A percentile compares a stretch with the other conserved stretches of the same genome.
phyloP scores from a whole-genome alignment of 2,797 vertebrate genomes.

The Arremon aurantiirostris region DNA sequence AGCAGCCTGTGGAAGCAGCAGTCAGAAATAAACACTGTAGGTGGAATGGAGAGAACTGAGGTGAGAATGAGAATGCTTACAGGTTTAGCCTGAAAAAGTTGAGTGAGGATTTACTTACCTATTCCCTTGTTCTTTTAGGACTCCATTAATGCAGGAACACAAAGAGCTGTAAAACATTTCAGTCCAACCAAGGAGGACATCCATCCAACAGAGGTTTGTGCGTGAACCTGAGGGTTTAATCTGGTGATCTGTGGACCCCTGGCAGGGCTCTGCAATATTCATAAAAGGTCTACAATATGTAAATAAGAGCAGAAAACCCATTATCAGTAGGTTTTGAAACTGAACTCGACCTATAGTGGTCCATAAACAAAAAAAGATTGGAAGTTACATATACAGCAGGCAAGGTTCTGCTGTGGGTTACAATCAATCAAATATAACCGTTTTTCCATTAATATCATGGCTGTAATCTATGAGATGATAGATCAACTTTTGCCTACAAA shows the following conservation, averaged over 20 bases:
- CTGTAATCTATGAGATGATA: not conserved
- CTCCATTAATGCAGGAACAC: not conserved
- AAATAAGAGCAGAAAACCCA: not conserved
- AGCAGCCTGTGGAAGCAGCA: not conserved
- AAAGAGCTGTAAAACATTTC: not conserved
- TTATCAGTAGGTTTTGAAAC: not conserved
- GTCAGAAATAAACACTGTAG: not conserved
- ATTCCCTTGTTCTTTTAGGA: not conserved
- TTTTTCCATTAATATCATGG: not conserved
- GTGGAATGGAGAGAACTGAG: not conserved
- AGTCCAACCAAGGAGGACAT: not conserved
- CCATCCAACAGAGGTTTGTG: not conserved
- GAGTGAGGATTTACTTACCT: not conserved
- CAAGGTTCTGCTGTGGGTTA: rapidly evolving
- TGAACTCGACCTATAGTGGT: not conserved
- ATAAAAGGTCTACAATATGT: not conserved
- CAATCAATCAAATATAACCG: not conserved
- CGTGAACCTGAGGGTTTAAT: not conserved
- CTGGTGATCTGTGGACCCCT: not conserved
- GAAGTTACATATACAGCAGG: not conserved
- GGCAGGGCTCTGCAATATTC: not conserved
- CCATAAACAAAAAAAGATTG: not conserved
- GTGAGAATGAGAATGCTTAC: not conserved
- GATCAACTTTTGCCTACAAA: not conserved
- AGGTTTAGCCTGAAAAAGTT: not conserved